A percentile compares a stretch with the other conserved stretches of the same genome.
These are phyloP conservation scores for Lacerta viridis DNA, from an alignment of 2,797 vertebrate species.

Conservation along the genomic window DNA sequence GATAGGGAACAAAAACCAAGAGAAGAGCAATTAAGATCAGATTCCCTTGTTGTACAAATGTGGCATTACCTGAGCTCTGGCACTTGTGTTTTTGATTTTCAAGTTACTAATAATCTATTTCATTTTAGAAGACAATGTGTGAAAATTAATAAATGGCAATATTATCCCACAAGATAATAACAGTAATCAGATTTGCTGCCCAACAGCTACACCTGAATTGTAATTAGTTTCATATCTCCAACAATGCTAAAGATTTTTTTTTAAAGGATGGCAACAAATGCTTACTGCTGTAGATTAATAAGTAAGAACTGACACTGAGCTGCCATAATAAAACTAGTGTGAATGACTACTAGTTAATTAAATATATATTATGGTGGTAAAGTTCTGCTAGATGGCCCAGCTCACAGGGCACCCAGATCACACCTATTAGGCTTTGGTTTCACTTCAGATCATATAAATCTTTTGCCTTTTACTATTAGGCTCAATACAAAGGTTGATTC, in stretches of 20 bases:
- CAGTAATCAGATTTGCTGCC: constrained; percentile 57
- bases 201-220: constrained; percentile 48
- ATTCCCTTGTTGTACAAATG: constrained; percentile 24
- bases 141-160: constrained; percentile 66
- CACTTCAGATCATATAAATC: too few species aligned
- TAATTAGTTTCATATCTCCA: constrained; percentile 57
- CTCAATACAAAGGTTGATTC: neutral
- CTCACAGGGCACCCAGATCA: neutral
- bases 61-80: neutral
- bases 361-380: neutral
- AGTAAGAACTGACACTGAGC: constrained; percentile 7
- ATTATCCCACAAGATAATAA: constrained; percentile 52
- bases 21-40: constrained; percentile 18
- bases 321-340: neutral
- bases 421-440: too few species aligned
- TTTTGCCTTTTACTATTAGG: neutral
- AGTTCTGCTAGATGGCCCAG: neutral
- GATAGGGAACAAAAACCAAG: neutral
- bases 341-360: neutral
- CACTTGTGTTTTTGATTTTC: constrained; percentile 29
- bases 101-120: constrained; percentile 51
- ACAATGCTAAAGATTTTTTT: neutral
- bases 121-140: constrained; percentile 35
- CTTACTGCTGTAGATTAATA: constrained; percentile 30
- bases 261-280: constrained; percentile 43